Base-by-base conservation (phyloP, 1,140 invertebrate genomes). In the Odontomachus brunneus region DNA sequence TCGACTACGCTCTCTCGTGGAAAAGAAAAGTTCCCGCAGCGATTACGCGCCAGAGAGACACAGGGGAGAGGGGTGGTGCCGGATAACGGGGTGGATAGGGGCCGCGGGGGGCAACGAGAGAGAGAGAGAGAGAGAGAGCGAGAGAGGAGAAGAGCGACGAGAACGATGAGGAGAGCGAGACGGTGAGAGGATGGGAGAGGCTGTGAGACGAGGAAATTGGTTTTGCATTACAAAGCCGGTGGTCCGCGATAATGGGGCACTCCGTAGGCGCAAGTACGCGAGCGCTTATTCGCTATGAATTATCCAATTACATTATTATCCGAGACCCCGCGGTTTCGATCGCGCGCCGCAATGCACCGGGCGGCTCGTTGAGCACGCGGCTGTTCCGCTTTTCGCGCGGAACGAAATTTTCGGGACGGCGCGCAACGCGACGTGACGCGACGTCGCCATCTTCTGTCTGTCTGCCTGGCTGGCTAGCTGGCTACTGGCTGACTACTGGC, bases 211-310 rank as follows among this genome's bases (percentile, higher is more conserved):
- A 5, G 65, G 51, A 80, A 80, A 80, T 80, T 87, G 85, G 71
- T 87, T 88, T 87, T 88, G 85, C 86, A 87, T 88, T 88, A 88
- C 85, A 87, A 88, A 88, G 85, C 85, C 82, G 71, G 26, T 82
- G 67, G 85, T 57, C 85, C 63, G 69, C 73, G 85, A 88, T 83
- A 88, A 88, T 82, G 83, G 82, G 24, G 19, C 51, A 49, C 51
- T 75, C 74, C 63, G 44, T 73, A 80, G 82, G 57, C 69, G 60
- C 82, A 65, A 81, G 74, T 81, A 84, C 69, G 74, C 62, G 67
- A 59, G 29, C 63, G 74, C 82, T 88, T 87, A 88, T 59, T 60
- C 55, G 48, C 82, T 75, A 88, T 84, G 85, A 88, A 88, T 88
- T 81, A 83, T 87, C 85, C 85, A 88, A 87, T 88, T 88, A 88